Percentiles rank a stretch among this genome's conserved stretches.
Conservation (phyloP, 2,113 vertebrate genomes). For the Sardina pilchardus region DNA sequence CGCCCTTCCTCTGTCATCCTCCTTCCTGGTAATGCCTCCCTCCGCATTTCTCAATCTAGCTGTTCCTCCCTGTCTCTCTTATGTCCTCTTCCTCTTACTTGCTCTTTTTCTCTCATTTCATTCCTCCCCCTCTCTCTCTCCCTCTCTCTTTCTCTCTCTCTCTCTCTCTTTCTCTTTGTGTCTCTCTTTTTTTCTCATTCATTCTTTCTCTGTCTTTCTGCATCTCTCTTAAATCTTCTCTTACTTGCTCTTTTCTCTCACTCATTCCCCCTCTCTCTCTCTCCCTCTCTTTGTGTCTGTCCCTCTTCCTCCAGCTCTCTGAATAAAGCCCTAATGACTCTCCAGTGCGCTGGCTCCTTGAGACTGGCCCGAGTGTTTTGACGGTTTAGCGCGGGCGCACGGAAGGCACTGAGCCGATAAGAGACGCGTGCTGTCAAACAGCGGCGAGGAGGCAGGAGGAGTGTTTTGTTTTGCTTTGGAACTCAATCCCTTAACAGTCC, state of each 20-base stretch:
- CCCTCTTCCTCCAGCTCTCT: not conserved
- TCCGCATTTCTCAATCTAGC: not conserved
- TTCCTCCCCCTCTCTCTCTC: not conserved
- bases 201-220: too few relatives aligned
- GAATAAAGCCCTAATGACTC: conserved; percentile 20
- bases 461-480: not conserved
- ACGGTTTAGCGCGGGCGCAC: not conserved
- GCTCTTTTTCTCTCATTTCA: not conserved
- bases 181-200: not conserved
- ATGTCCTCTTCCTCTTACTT: not conserved
- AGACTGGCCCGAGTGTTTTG: not conserved
- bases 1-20: not conserved
- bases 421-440: not conserved
- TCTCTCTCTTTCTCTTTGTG: not conserved
- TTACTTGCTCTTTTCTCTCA: too few relatives aligned
- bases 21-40: not conserved
- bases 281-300: not conserved
- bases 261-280: not conserved
- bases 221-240: too few relatives aligned
- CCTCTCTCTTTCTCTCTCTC: not conserved
- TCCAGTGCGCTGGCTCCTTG: conserved; percentile 5
- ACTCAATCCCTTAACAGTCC: not conserved
- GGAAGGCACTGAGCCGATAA: not conserved
- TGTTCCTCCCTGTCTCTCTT: not conserved
- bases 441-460: not conserved